Evolutionary conservation across 2,797 vertebrate species (phyloP).

Genomic region (Paramormyrops hopkinsi): DNA sequence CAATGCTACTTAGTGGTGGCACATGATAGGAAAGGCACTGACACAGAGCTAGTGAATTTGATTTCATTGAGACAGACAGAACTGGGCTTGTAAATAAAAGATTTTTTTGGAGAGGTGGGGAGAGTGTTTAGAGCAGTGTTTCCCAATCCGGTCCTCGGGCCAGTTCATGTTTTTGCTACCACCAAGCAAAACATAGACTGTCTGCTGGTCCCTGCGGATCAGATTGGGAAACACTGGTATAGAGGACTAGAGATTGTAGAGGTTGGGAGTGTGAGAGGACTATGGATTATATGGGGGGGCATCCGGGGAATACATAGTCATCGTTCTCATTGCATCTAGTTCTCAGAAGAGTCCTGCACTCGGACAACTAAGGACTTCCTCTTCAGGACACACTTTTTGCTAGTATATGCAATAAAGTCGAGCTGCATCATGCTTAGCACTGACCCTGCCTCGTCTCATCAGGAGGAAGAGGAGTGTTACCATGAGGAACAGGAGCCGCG

Average conservation of each 20-base stretch:
- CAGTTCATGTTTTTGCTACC: background rate
- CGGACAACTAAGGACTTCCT: background rate
- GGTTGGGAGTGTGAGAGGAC: background rate
- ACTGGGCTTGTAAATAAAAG: background rate
- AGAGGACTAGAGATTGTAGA: background rate
- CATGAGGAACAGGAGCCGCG: slow-evolving; percentile 76
- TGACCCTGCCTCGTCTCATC: background rate
- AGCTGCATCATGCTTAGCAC: background rate
- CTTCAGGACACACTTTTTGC: background rate
- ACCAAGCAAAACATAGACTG: background rate
- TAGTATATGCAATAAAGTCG: background rate
- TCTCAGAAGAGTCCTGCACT: background rate
- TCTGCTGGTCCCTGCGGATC: background rate
- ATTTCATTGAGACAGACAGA: background rate
- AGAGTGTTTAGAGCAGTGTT: background rate
- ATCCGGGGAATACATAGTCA: background rate
- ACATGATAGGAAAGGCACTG: background rate
- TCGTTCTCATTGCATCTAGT: background rate
- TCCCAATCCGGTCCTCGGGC: background rate
- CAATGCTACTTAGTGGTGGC: background rate
- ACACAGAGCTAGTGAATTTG: background rate
- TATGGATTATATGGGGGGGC: background rate
- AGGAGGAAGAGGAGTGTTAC: slow-evolving; percentile 77
- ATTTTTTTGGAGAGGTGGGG: background rate
- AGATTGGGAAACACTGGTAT: background rate